phyloP scores from a whole-genome alignment of 2,888 invertebrate genomes.

The Lasius fuliginosus region DNA sequence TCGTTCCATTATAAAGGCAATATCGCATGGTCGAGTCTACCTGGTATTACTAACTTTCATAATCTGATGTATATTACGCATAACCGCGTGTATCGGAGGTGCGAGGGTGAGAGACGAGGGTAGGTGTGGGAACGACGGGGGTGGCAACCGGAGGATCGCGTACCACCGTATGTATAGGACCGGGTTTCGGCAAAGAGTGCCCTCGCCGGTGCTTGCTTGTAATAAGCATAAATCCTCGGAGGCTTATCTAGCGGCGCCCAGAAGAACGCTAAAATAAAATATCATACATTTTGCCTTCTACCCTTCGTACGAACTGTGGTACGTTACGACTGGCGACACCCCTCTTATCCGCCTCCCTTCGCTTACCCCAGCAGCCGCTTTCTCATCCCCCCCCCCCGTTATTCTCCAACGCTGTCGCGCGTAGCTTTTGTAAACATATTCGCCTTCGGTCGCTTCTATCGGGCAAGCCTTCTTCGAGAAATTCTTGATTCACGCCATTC shows the following conservation, averaged over 20 bases:
- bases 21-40: conserved; percentile 76
- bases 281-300: conserved; percentile 84
- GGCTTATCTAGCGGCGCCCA: conserved; percentile 85
- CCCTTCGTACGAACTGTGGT: conserved; percentile 73
- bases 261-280: conserved; percentile 86
- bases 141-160: conserved; percentile 67
- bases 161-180: conserved; percentile 74
- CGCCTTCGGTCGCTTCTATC: conserved; percentile 38
- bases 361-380: conserved; percentile 43
- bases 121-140: conserved; percentile 56
- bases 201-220: conserved; percentile 80
- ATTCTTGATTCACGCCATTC: not conserved
- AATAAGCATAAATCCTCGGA: conserved; percentile 86
- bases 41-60: conserved; percentile 79
- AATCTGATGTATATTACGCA: conserved; percentile 83
- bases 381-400: conserved; percentile 44
- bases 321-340: conserved; percentile 69
- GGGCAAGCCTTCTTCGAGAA: conserved; percentile 15
- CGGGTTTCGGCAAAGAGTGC: conserved; percentile 80
- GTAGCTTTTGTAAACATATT: conserved; percentile 40
- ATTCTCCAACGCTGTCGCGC: conserved; percentile 20
- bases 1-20: conserved; percentile 82
- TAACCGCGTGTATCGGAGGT: conserved; percentile 68
- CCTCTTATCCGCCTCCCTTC: conserved; percentile 65
- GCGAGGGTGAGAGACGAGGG: conserved; percentile 47